Evolutionary conservation across 1,140 invertebrate species (phyloP).

Genomic region (Papilio polytes): DNA sequence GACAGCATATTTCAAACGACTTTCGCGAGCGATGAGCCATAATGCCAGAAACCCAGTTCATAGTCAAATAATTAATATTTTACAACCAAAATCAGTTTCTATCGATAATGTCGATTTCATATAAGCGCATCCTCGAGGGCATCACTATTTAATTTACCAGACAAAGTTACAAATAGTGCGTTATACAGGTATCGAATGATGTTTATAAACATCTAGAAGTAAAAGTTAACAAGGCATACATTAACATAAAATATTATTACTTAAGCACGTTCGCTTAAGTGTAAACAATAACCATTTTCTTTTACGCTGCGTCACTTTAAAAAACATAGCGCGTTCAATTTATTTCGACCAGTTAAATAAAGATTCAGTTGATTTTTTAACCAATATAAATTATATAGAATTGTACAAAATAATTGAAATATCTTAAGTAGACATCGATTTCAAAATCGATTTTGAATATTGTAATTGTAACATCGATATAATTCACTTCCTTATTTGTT

Average conservation of each 20-base stretch:
- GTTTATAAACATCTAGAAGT: not conserved
- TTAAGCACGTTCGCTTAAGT: not conserved
- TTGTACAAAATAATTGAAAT: not conserved
- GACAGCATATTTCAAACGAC: no score
- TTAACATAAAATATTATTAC: constrained; percentile 22
- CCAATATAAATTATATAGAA: no score
- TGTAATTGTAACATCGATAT: not conserved
- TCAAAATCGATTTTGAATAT: constrained; percentile 9
- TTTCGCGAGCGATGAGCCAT: not conserved
- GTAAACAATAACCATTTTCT: not conserved
- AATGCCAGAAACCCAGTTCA: not conserved
- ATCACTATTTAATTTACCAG: not conserved
- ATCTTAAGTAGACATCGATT: not conserved
- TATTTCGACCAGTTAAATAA: not conserved
- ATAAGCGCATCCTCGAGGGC: not conserved
- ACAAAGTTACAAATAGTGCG: not conserved
- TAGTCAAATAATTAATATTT: not conserved
- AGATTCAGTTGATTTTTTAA: not conserved
- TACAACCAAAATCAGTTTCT: not conserved
- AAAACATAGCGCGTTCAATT: not conserved
- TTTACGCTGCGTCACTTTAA: not conserved
- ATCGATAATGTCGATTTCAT: not conserved
- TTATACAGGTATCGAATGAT: not conserved
- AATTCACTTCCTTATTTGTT: not conserved
- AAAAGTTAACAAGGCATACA: not conserved